These are phyloP conservation scores for Tetraodon nigroviridis DNA, from an alignment of 2,113 vertebrate genomes.

Conservation along the genomic window DNA sequence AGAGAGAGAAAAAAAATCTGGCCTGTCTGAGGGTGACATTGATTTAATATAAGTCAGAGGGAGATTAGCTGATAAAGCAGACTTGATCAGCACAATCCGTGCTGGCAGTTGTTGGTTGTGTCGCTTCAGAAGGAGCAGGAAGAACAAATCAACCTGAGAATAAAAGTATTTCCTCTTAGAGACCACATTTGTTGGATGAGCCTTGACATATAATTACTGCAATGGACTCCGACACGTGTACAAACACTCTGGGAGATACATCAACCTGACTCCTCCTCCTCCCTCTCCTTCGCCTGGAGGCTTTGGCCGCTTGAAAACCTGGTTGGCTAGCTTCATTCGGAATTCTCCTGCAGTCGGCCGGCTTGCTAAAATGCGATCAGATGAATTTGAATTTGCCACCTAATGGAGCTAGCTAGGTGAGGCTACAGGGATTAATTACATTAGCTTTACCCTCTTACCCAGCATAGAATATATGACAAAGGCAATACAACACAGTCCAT, in stretches of 20 bases:
- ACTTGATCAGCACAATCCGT: conserved; percentile 35
- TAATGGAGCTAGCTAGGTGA: conserved; percentile 45
- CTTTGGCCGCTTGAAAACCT: conserved; percentile 18
- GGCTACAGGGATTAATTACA: conserved; percentile 56
- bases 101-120: conserved; percentile 24
- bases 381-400: conserved; percentile 37
- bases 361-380: conserved; percentile 22
- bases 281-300: conserved; percentile 3
- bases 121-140: conserved; percentile 24
- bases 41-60: conserved; percentile 49
- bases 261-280: conserved; percentile 17
- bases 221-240: conserved; percentile 8
- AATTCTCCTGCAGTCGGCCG: conserved; percentile 21
- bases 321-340: not conserved
- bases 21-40: conserved; percentile 44
- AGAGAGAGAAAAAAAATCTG: conserved; percentile 9
- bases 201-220: conserved; percentile 22
- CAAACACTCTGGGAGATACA: conserved; percentile 21
- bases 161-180: conserved; percentile 5
- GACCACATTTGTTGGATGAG: not conserved
- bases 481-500: conserved; percentile 46
- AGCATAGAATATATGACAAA: conserved; percentile 52
- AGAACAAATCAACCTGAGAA: conserved; percentile 25
- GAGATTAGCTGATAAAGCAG: conserved; percentile 57
- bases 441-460: conserved; percentile 55